These are phyloP conservation scores for Malachius bipustulatus DNA, from an alignment of 2,888 invertebrate species.

Conservation along the genomic window DNA sequence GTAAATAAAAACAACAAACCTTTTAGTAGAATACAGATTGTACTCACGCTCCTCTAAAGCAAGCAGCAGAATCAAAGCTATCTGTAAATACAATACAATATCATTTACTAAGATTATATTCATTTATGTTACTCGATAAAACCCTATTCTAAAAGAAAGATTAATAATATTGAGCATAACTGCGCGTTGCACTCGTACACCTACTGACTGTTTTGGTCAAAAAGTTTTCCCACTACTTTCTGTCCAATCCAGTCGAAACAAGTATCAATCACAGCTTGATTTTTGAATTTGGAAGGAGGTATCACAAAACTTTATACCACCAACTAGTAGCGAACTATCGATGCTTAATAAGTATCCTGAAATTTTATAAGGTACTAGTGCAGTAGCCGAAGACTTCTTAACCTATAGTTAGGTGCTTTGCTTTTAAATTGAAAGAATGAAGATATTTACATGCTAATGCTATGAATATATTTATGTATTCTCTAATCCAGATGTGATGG, in stretches of 20 bases:
- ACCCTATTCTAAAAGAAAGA: constrained; percentile 14
- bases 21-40: constrained; percentile 1
- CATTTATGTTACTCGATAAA: constrained; percentile 12
- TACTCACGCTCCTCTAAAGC: not conserved
- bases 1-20: no score
- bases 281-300: no score
- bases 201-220: constrained; percentile 27
- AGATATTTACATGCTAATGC: constrained; percentile 8
- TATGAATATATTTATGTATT: constrained; percentile 7
- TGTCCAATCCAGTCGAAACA: constrained; percentile 26
- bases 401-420: no score
- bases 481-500: constrained; percentile 27
- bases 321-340: no score
- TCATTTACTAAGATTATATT: constrained; percentile 6
- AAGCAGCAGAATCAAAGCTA: constrained; percentile 3
- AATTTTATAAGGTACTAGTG: no score
- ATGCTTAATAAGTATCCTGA: no score
- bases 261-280: constrained; percentile 33
- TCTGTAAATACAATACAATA: no score
- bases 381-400: no score
- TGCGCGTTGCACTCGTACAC: constrained; percentile 24
- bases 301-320: constrained; percentile 40
- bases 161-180: constrained; percentile 20
- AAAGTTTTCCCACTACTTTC: constrained; percentile 38
- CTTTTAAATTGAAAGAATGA: constrained; percentile 9